Evolutionary conservation across 2,888 invertebrate genomes (phyloP).

Genomic region (Thera britannica): DNA sequence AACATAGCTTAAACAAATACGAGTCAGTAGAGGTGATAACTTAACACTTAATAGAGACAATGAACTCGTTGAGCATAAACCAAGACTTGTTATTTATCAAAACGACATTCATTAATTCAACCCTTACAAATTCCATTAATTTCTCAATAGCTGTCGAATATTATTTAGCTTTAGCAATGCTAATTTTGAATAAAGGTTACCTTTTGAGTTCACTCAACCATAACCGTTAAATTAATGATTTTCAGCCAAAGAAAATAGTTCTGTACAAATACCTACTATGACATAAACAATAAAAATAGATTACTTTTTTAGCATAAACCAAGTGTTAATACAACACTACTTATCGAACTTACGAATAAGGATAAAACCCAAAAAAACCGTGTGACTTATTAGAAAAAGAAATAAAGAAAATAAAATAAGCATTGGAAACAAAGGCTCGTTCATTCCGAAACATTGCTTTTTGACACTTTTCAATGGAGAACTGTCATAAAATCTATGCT

Average conservation of each 20-base stretch:
- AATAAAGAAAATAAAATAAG: too few relatives aligned
- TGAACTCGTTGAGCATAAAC: conserved; percentile 1
- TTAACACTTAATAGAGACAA: conserved; percentile 10
- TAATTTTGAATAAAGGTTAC: conserved; percentile 14
- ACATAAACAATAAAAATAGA: too few relatives aligned
- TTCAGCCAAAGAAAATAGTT: background rate
- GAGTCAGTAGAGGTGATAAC: conserved; percentile 3
- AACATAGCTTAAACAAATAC: conserved; percentile 5
- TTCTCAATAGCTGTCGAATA: conserved; percentile 3
- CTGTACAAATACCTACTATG: background rate
- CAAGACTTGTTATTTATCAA: conserved; percentile 10
- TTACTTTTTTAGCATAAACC: too few relatives aligned
- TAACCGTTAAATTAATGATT: background rate
- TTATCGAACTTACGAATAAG: too few relatives aligned
- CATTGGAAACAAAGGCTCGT: too few relatives aligned
- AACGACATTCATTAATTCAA: conserved; percentile 3
- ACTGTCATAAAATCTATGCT: too few relatives aligned
- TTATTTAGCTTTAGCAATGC: conserved; percentile 7
- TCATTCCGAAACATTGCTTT: too few relatives aligned
- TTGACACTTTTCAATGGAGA: too few relatives aligned
- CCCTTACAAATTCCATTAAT: conserved; percentile 14
- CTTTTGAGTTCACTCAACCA: background rate
- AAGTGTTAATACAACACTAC: too few relatives aligned
- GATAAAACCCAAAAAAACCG: too few relatives aligned
- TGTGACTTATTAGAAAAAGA: too few relatives aligned